A percentile compares a stretch with the other conserved stretches of the same genome.
These are phyloP conservation scores for Alcedo atthis DNA, from an alignment of 2,797 vertebrate genomes.

Conservation along the genomic window DNA sequence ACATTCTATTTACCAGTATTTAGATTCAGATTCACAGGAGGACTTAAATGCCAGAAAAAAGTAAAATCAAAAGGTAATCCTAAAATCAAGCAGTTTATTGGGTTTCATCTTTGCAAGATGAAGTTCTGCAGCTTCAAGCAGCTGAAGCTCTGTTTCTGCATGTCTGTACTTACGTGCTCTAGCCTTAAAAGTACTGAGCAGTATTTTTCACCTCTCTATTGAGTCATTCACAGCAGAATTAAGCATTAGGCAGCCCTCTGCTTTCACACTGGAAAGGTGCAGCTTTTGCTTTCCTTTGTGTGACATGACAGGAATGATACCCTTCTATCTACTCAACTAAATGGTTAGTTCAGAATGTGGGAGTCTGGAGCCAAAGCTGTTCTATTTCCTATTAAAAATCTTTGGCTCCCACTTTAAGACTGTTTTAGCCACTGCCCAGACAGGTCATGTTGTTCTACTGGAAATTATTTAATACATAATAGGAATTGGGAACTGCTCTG, in stretches of 20 bases:
- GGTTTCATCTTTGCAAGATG: not conserved
- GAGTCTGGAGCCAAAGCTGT: not conserved
- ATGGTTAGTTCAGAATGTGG: not conserved
- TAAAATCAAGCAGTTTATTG: not conserved
- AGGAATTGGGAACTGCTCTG: not conserved
- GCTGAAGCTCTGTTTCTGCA: not conserved
- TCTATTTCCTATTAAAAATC: not conserved
- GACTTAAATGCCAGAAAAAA: not conserved
- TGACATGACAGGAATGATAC: not conserved
- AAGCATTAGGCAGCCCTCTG: not conserved
- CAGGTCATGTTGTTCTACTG: not conserved
- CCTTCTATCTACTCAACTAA: not conserved
- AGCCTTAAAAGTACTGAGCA: not conserved
- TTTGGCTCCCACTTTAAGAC: not conserved
- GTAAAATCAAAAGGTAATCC: not conserved
- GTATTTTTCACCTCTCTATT: not conserved
- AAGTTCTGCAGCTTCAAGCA: not conserved
- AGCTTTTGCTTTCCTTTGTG: not conserved
- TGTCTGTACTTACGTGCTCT: not conserved
- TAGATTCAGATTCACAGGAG: not conserved
- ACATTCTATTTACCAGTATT: not conserved
- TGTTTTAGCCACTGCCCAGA: not conserved
- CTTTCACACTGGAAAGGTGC: not conserved
- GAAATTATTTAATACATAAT: not conserved
- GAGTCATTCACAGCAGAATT: not conserved